A percentile compares a stretch with the other conserved stretches of the same genome.
phyloP scores from a whole-genome alignment of 2,888 invertebrate species.

The Erynnis tages region DNA sequence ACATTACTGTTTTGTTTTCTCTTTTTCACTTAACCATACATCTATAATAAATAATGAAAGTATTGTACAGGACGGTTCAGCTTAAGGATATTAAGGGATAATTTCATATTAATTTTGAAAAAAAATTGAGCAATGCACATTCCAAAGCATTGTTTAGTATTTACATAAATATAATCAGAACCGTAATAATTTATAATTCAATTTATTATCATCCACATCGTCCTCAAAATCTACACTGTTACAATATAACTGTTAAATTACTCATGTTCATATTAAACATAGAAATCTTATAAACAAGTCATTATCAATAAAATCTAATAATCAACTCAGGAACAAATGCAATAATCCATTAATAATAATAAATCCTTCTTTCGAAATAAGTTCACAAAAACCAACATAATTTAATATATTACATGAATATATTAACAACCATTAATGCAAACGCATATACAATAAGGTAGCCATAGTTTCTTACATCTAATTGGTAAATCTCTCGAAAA shows the following conservation, averaged over 20 bases:
- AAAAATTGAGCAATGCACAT: conserved; percentile 40
- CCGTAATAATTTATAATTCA: conserved; percentile 28
- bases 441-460: conserved; percentile 71
- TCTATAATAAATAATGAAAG: conserved; percentile 77
- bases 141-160: conserved; percentile 42
- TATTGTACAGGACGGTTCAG: conserved; percentile 72
- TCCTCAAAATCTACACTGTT: conserved; percentile 54
- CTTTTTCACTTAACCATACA: conserved; percentile 63
- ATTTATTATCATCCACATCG: conserved; percentile 51
- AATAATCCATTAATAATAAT: conserved; percentile 77
- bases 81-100: conserved; percentile 46
- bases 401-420: conserved; percentile 75
- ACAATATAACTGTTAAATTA: conserved; percentile 66
- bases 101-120: conserved; percentile 35
- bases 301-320: conserved; percentile 76
- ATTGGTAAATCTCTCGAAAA: conserved; percentile 78
- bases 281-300: conserved; percentile 65
- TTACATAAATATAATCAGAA: conserved; percentile 36
- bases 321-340: conserved; percentile 82
- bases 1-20: conserved; percentile 69
- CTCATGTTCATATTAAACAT: conserved; percentile 64
- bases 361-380: conserved; percentile 60
- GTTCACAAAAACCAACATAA: conserved; percentile 67
- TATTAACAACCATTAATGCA: conserved; percentile 75
- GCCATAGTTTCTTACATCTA: conserved; percentile 73